A percentile compares a stretch with the other conserved stretches of the same genome.
Evolutionary conservation across 2,797 vertebrate genomes (phyloP).

Genomic region (Falco peregrinus): DNA sequence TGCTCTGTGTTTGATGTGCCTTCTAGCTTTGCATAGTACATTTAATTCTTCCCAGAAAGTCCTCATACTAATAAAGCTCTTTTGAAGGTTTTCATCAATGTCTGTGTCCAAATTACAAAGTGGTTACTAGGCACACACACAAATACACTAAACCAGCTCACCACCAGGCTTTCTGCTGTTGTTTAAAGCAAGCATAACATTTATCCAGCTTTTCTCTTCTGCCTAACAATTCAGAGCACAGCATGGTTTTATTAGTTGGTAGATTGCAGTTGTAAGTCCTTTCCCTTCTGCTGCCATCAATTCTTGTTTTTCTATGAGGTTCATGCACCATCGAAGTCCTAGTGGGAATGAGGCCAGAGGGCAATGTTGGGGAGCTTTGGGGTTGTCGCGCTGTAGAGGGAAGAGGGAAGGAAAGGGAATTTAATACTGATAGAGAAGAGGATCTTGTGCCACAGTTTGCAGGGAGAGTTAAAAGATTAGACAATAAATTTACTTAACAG

Average conservation of each 20-base stretch:
- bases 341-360: not conserved
- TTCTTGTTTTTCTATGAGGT: not conserved
- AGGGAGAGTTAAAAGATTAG: conserved; percentile 80
- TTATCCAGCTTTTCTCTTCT: conserved; percentile 5
- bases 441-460: conserved; percentile 67
- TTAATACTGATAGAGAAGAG: conserved; percentile 41
- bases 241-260: conserved; percentile 63
- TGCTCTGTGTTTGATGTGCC: conserved; percentile 18
- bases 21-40: conserved; percentile 10
- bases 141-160: not conserved
- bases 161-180: conserved; percentile 31
- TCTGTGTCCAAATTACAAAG: not conserved
- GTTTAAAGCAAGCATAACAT: conserved; percentile 1
- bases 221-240: not conserved
- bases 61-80: not conserved
- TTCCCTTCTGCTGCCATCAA: not conserved
- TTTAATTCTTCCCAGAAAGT: conserved; percentile 59
- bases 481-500: conserved; percentile 82
- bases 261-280: conserved; percentile 13
- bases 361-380: not conserved
- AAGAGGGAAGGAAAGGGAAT: not conserved
- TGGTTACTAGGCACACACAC: conserved; percentile 8
- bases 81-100: not conserved
- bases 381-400: not conserved
- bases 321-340: not conserved